These are phyloP conservation scores for Cheilosia variabilis DNA, from an alignment of 2,888 invertebrate genomes.

Conservation along the genomic window DNA sequence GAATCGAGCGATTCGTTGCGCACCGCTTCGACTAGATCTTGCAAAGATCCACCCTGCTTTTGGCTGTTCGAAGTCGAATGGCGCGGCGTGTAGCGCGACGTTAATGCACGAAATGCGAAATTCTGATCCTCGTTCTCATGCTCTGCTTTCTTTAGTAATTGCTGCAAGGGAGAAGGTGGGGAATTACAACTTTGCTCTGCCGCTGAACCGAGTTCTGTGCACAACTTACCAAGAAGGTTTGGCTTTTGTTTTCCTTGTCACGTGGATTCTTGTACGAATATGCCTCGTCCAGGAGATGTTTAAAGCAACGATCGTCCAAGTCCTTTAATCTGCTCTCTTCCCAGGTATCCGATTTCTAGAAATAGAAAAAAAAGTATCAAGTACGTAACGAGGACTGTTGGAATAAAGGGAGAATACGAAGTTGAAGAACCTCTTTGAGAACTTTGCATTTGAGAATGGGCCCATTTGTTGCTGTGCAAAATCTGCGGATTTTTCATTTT, in stretches of 20 bases:
- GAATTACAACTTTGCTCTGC: not conserved
- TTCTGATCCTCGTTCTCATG: slow-evolving; percentile 87
- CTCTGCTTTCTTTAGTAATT: slow-evolving; percentile 90
- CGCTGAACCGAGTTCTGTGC: not conserved
- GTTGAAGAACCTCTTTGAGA: too few species aligned
- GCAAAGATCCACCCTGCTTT: slow-evolving; percentile 86
- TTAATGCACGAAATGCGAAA: slow-evolving; percentile 80
- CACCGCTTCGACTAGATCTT: slow-evolving; percentile 86
- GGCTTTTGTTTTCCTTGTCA: slow-evolving; percentile 93
- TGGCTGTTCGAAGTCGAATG: slow-evolving; percentile 80
- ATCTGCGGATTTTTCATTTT: too few species aligned
- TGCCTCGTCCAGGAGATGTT: slow-evolving; percentile 92
- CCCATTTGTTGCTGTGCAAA: too few species aligned
- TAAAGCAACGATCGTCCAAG: slow-evolving; percentile 90
- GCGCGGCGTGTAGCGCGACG: slow-evolving; percentile 81
- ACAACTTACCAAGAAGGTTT: slow-evolving; percentile 89
- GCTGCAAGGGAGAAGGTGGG: slow-evolving; percentile 83
- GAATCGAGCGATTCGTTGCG: slow-evolving; percentile 81
- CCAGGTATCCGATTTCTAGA: slow-evolving; percentile 79
- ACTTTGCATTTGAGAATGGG: too few species aligned
- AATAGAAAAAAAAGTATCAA: not conserved
- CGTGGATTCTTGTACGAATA: slow-evolving; percentile 93
- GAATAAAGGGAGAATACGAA: not conserved
- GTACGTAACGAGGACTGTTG: not conserved
- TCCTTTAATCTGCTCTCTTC: slow-evolving; percentile 84